These are phyloP conservation scores for Plagiodera versicolora DNA, from an alignment of 2,888 invertebrate species.

Conservation along the genomic window DNA sequence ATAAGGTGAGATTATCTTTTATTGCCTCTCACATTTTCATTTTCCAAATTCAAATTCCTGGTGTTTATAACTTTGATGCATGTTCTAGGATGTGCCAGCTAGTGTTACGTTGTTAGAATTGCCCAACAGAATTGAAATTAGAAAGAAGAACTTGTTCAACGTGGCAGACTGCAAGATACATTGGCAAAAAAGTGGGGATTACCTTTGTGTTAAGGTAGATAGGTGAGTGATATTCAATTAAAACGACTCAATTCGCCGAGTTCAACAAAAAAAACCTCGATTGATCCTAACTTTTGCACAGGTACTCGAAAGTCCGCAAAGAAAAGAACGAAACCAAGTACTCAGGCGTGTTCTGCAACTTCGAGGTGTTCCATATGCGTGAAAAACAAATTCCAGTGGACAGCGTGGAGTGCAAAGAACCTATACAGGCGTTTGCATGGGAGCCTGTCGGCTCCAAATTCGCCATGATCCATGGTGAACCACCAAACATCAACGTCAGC, in stretches of 20 bases:
- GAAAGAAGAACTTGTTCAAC: conserved; percentile 95
- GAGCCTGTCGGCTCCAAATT: conserved; percentile 96
- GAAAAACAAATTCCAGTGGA: conserved; percentile 95
- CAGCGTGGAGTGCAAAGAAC: conserved; percentile 92
- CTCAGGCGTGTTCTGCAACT: conserved; percentile 96
- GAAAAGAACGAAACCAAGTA: conserved; percentile 94
- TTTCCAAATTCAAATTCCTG: too few relatives aligned
- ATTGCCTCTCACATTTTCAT: too few relatives aligned
- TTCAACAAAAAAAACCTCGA: too few relatives aligned
- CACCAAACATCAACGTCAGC: conserved; percentile 81
- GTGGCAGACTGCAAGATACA: conserved; percentile 98
- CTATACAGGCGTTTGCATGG: conserved; percentile 95
- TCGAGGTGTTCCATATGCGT: conserved; percentile 98
- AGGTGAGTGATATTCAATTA: too few relatives aligned
- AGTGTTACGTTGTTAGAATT: conserved; percentile 91
- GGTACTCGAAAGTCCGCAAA: conserved; percentile 59
- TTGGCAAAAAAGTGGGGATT: conserved; percentile 98
- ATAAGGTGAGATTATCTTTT: conserved; percentile 57
- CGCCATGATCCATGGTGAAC: conserved; percentile 94
- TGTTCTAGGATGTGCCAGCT: conserved; percentile 84
- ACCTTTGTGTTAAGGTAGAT: conserved; percentile 94
- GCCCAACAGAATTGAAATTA: conserved; percentile 84
- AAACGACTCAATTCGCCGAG: too few relatives aligned
- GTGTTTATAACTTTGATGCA: too few relatives aligned
- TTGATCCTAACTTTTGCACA: background rate